Conservation (phyloP, 2,797 vertebrate genomes). For the Lacerta viridis region DNA sequence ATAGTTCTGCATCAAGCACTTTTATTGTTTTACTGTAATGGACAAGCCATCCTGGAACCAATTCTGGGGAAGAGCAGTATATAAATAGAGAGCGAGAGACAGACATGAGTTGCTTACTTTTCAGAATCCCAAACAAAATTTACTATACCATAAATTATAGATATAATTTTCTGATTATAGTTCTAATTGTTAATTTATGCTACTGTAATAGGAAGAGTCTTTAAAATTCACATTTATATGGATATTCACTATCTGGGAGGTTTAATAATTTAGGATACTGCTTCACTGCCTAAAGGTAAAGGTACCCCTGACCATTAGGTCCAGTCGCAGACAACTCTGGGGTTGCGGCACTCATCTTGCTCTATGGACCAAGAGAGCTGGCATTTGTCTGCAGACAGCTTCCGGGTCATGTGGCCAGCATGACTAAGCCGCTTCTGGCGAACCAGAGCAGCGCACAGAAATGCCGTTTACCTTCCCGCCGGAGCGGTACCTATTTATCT, state of each 20-base stretch:
- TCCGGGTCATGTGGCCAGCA: too few species aligned
- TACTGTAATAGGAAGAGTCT: not conserved
- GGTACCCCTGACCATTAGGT: too few species aligned
- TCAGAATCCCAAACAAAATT: not conserved
- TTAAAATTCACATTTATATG: not conserved
- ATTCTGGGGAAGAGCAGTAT: not conserved
- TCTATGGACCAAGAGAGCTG: too few species aligned
- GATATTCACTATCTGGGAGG: not conserved
- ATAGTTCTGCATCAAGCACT: not conserved
- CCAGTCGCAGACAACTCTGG: too few species aligned
- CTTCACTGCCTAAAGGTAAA: not conserved
- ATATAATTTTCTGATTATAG: not conserved
- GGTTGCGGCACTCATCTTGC: too few species aligned
- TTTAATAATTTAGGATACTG: not conserved
- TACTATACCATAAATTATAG: not conserved
- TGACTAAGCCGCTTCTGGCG: too few species aligned
- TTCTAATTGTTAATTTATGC: not conserved
- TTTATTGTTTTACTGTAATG: not conserved
- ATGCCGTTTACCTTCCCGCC: too few species aligned
- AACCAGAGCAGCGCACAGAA: too few species aligned
- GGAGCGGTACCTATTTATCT: too few species aligned
- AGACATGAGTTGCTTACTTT: not conserved
- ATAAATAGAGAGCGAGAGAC: not conserved
- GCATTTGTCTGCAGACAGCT: too few species aligned
- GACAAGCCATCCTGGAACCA: not conserved